These are phyloP conservation scores for Terrapene triunguis DNA, from an alignment of 2,113 vertebrate species.

Conservation along the genomic window DNA sequence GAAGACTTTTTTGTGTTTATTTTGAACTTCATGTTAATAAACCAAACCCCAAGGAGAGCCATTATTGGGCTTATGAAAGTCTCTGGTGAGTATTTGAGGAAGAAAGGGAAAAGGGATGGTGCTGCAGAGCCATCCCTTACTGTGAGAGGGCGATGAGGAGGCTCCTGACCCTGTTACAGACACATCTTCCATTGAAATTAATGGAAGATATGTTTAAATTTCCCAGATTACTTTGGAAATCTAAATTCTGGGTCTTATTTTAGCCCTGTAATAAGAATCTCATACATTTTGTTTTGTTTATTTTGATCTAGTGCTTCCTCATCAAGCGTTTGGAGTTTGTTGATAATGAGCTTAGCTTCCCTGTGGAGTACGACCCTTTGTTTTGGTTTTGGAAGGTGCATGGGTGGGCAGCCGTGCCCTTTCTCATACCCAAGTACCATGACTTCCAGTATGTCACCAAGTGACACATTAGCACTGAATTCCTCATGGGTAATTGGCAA, in stretches of 20 bases:
- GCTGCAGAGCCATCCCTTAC: not conserved
- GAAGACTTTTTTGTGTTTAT: not conserved
- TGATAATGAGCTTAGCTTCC: not conserved
- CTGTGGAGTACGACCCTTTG: not conserved
- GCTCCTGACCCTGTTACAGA: not conserved
- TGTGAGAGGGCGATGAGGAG: not conserved
- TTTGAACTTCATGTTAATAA: not conserved
- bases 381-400: not conserved
- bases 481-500: conserved; percentile 34
- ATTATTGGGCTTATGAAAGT: not conserved
- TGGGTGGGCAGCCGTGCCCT: not conserved
- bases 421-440: conserved; percentile 17
- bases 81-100: not conserved
- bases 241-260: not conserved
- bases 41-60: not conserved
- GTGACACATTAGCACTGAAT: conserved; percentile 21
- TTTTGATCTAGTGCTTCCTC: not conserved
- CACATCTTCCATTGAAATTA: not conserved
- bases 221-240: not conserved
- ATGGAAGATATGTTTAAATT: not conserved
- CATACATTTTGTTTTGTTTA: not conserved
- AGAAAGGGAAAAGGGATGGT: not conserved
- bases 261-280: not conserved
- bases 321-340: not conserved
- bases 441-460: not conserved